Base-by-base conservation (phyloP, 2,888 invertebrate genomes). In the Sinotaia quadrata region DNA sequence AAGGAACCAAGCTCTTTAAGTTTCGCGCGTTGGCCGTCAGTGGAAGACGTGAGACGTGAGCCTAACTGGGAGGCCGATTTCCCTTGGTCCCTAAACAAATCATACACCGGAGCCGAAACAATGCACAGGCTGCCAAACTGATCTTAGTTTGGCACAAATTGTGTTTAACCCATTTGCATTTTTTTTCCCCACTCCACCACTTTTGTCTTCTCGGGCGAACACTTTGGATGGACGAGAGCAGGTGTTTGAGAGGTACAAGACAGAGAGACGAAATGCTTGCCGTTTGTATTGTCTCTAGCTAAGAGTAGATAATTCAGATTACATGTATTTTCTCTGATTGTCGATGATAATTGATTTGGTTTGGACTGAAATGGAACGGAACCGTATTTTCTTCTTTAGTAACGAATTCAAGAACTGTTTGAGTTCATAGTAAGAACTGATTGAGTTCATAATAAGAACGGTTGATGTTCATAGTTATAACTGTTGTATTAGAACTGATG, bases 61-160 rank as follows among this genome's bases (percentile, higher is more conserved):
- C 61, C 29, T 34, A 61, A 51, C n/a, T 51, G 51, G 12, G 24
- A 10, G 5, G 58, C 15, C n/a, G 21, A 15, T n/a, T 2, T 52
- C 62, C 62, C 62, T 27, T 10, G 52, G 62, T 52, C 62, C 51
- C 62, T 34, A 62, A 62, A 37, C 49, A 51, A 52, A 62, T 62
- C 62, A 62, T 49, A 36, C 62, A 62, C 8, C 4, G 62, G 62
- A 36, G 27, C 62, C 29, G 37, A 62, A 62, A 52, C 62, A 62
- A 62, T 29, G 37, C 52, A 36, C 27, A n/a, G 29, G 36, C 36
- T 52, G 62, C 52, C 52, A 52, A 27, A 36, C 24, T 27, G 51
- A 62, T 33, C 52, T 51, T 34, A 34, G n/a, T 8, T 21, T 2
- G 10, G 12, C 36, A 36, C 51, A 27, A 61, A 52, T 52, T 62